A percentile compares a stretch with the other conserved stretches of the same genome.
These are phyloP conservation scores for Sphyrna mokarran DNA, from an alignment of 2,113 vertebrate species.

Conservation along the genomic window DNA sequence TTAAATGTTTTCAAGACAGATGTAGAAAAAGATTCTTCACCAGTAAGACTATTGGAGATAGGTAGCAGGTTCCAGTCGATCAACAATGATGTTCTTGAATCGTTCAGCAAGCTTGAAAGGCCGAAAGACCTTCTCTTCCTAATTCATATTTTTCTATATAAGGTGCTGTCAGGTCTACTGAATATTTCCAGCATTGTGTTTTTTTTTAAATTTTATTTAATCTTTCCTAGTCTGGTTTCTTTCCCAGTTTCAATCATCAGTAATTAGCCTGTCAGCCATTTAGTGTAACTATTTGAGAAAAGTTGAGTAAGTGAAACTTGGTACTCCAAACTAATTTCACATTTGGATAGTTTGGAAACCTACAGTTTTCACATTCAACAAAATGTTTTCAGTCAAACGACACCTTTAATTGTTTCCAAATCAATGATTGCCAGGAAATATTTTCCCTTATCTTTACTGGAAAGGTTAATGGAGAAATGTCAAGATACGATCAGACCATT, in stretches of 20 bases:
- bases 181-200: background rate
- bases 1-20: too few relatives aligned
- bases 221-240: background rate
- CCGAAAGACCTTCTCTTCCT: too few relatives aligned
- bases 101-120: too few relatives aligned
- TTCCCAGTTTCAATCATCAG: background rate
- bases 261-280: background rate
- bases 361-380: background rate
- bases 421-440: conserved; percentile 20
- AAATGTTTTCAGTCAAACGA: background rate
- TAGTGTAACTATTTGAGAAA: background rate
- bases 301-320: background rate
- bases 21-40: too few relatives aligned
- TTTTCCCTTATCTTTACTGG: conserved; percentile 7
- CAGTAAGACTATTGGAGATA: too few relatives aligned
- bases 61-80: too few relatives aligned
- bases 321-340: background rate
- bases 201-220: background rate
- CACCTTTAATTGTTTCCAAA: background rate
- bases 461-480: conserved; percentile 26
- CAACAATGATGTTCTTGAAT: too few relatives aligned
- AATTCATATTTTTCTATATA: too few relatives aligned
- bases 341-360: background rate
- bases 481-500: conserved; percentile 10
- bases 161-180: background rate